Evolutionary conservation across 2,888 invertebrate genomes (phyloP), one percentile per base, ranked within the genome.

Genomic region (Tipula vernalis): DNA sequence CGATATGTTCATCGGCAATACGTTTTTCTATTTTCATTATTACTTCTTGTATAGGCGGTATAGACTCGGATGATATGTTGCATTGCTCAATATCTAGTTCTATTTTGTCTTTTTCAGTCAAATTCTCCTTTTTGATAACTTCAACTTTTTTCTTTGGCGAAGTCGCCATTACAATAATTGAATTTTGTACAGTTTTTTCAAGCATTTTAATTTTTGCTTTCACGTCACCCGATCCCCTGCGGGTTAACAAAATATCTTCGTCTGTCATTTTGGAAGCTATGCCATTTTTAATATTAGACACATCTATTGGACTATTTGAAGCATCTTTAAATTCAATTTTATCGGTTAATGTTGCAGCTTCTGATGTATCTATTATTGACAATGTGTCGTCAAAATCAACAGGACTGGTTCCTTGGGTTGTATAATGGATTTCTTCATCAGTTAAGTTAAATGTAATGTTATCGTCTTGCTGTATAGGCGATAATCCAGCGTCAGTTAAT

Each of bases 391-490:
- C 91, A 88, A 92, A 92, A 87, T 92, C 92, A 13, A 93, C 91
- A 0, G 93, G 93, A 89, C 93, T 93, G 71, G 92, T 92, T 1
- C 92, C 93, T 47, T 91, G 91, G 88, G 93, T 92, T 13, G 91
- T 91, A 88, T 90, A 92, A 42, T 92, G 91, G 36, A 89, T 89
- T 86, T 90, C 90, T 87, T 91, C 91, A 87, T 92, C 91, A 86
- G 91, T 89, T 87, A 90, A 90, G 44, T 90, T 90, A 39, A n/a
- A 86, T 12, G 90, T 88, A 36, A 89, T 90, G 13, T 91, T 88
- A 88, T 93, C 93, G 88, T 93, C 93, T 12, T 92, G 92, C 89
- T 92, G 93, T 84, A 93, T 93, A 2, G 93, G 93, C 89, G 93
- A 93, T 86, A 93, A 89, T 4, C 93, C 93, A 41, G 93, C 93